These are phyloP conservation scores for Ips nitidus DNA, from an alignment of 1,140 invertebrate species.

Conservation along the genomic window DNA sequence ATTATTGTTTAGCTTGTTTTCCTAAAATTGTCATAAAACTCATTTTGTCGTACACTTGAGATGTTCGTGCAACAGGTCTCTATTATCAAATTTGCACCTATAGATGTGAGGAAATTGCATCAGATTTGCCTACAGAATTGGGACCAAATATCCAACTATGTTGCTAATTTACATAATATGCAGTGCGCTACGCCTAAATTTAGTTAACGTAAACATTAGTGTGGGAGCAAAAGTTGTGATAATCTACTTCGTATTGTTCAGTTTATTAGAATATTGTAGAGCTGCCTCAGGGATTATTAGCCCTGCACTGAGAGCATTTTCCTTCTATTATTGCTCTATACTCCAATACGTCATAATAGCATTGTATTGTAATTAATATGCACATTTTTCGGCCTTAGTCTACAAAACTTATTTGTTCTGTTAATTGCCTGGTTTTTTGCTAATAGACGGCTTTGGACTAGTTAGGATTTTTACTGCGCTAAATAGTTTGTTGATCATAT, in stretches of 20 bases:
- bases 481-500: no score
- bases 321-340: neutral
- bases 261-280: no score
- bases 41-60: no score
- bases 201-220: constrained; percentile 16
- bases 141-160: constrained; percentile 9
- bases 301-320: neutral
- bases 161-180: constrained; percentile 1
- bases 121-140: constrained; percentile 11
- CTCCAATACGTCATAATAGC: neutral
- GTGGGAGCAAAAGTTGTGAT: constrained; percentile 5
- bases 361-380: neutral
- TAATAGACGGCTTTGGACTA: constrained; percentile 1
- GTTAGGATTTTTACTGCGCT: neutral
- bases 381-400: no score
- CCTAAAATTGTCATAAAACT: no score
- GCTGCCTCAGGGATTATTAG: no score
- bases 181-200: constrained; percentile 1
- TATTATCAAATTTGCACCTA: constrained; percentile 7
- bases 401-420: neutral
- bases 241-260: no score
- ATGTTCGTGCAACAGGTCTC: neutral
- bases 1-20: no score
- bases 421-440: neutral
- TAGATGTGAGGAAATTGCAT: constrained; percentile 11